phyloP scores from a whole-genome alignment of 2,797 vertebrate genomes.

The Pangasius sanitwongsei region DNA sequence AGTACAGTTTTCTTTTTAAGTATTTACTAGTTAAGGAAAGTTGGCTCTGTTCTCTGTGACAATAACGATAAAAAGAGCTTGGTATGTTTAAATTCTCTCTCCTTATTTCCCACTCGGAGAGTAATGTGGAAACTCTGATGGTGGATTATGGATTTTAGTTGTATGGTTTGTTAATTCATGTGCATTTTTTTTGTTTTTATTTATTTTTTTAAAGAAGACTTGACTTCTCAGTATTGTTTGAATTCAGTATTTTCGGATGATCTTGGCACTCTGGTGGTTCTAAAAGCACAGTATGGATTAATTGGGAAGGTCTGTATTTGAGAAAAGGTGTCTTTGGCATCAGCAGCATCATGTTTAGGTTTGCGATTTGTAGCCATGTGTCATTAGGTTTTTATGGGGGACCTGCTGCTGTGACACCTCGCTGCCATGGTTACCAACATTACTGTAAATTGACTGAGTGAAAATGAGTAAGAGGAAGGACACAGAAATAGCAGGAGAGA shows the following conservation, averaged over 20 bases:
- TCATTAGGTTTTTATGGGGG: background rate
- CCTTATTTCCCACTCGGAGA: background rate
- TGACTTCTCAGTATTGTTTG: background rate
- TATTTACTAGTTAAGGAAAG: background rate
- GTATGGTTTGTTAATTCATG: background rate
- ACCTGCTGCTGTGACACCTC: background rate
- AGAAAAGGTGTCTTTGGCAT: background rate
- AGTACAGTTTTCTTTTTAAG: background rate
- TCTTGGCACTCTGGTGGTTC: background rate
- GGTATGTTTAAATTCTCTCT: background rate
- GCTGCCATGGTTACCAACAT: constrained; percentile 40
- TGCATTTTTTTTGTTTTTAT: background rate
- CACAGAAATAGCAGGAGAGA: constrained; percentile 13
- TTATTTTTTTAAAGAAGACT: background rate
- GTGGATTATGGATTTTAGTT: background rate
- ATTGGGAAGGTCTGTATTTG: background rate
- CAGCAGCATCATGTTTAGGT: background rate
- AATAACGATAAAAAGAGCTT: background rate
- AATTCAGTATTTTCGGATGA: background rate
- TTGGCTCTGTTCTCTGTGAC: background rate
- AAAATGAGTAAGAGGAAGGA: constrained; percentile 13
- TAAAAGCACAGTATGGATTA: background rate
- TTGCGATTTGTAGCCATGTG: background rate
- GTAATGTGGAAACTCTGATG: background rate
- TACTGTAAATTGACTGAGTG: constrained; percentile 23